Percentiles rank a stretch among this genome's conserved stretches.
Evolutionary conservation across 2,113 vertebrate species (phyloP).

Genomic region (Camelus dromedarius): DNA sequence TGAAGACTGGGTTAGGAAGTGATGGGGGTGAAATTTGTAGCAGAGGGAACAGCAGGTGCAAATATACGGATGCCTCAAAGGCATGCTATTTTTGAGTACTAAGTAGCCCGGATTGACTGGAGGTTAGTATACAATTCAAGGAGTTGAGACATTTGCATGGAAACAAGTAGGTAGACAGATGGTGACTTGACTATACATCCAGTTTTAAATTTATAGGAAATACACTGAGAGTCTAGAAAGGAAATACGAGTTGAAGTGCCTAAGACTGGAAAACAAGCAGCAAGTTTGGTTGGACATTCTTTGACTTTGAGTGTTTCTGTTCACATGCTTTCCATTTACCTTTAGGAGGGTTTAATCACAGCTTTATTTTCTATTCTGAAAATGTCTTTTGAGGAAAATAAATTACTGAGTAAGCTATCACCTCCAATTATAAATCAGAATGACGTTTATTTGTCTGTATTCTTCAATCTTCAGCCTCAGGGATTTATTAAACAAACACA

Average conservation of each 20-base stretch:
- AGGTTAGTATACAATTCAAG: constrained; percentile 7
- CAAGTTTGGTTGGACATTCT: neutral
- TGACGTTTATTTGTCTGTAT: constrained; percentile 51
- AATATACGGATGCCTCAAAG: constrained; percentile 17
- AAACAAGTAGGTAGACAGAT: constrained; percentile 56
- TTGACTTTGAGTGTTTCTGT: neutral
- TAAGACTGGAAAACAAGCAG: neutral
- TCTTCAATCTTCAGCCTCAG: constrained; percentile 34
- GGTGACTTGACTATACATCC: constrained; percentile 14
- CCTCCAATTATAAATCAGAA: constrained; percentile 43
- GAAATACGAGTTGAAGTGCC: neutral
- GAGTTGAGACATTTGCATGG: constrained; percentile 47
- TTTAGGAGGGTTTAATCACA: neutral
- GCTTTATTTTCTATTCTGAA: constrained; percentile 40
- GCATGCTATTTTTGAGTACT: constrained; percentile 30
- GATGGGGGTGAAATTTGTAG: neutral
- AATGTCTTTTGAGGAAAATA: constrained; percentile 55
- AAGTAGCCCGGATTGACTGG: neutral
- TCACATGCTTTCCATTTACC: constrained; percentile 28
- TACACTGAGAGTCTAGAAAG: constrained; percentile 31
- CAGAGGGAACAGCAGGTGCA: neutral
- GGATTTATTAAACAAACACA: constrained; percentile 18
- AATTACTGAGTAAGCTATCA: neutral
- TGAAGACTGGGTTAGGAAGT: neutral
- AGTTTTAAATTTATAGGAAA: constrained; percentile 55